Evolutionary conservation across 2,888 invertebrate species (phyloP).

Genomic region (Sialis fuliginosa): DNA sequence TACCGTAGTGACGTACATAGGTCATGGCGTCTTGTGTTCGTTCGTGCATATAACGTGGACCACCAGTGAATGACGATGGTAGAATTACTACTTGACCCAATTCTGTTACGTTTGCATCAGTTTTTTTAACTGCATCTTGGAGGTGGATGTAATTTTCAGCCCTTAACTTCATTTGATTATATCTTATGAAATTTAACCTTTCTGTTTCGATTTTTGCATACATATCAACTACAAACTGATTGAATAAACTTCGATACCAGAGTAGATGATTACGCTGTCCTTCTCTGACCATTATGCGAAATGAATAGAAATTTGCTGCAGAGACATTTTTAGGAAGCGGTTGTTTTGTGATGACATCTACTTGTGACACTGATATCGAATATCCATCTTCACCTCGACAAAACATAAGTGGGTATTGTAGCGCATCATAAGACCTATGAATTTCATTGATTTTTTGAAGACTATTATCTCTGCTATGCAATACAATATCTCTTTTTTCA

Average conservation of each 20-base stretch:
- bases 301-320: slow-evolving; percentile 13
- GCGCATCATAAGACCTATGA: slow-evolving; percentile 13
- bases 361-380: slow-evolving; percentile 7
- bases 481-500: slow-evolving; percentile 1
- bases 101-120: not conserved
- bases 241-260: slow-evolving; percentile 10
- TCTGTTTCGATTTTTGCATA: slow-evolving; percentile 11
- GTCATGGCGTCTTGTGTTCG: slow-evolving; percentile 15
- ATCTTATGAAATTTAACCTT: slow-evolving; percentile 1
- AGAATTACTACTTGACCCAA: not conserved
- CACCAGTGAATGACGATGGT: slow-evolving; percentile 11
- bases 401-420: slow-evolving; percentile 17
- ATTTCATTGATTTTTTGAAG: slow-evolving; percentile 8
- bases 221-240: slow-evolving; percentile 15
- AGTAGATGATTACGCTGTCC: slow-evolving; percentile 5
- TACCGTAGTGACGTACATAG: slow-evolving; percentile 18
- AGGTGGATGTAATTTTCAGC: slow-evolving; percentile 6
- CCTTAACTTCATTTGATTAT: slow-evolving; percentile 6
- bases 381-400: slow-evolving; percentile 12
- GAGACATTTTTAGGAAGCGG: slow-evolving; percentile 7
- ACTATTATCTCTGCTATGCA: not conserved
- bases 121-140: not conserved
- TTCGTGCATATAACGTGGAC: slow-evolving; percentile 15
- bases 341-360: slow-evolving; percentile 6
- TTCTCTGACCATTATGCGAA: not conserved